Evolutionary conservation across 2,888 invertebrate genomes (phyloP).

Genomic region (Sphinx pinastri): DNA sequence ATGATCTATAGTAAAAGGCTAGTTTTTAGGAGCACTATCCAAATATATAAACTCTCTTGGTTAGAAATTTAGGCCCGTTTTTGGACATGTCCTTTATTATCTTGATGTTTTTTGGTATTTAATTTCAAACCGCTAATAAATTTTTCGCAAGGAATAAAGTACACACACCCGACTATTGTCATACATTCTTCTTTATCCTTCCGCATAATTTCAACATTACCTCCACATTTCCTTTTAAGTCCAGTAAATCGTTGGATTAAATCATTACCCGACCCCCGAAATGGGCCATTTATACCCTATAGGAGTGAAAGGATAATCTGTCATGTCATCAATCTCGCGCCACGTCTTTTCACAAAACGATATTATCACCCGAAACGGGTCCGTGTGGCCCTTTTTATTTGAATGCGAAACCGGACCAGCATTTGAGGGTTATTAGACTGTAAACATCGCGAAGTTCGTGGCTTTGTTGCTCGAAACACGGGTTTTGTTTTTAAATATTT

Average conservation of each 20-base stretch:
- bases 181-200: background rate
- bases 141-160: background rate
- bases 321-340: slow-evolving; percentile 25
- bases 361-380: slow-evolving; percentile 16
- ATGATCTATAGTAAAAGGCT: too few relatives aligned
- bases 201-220: slow-evolving; percentile 1
- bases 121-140: background rate
- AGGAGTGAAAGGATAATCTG: slow-evolving; percentile 27
- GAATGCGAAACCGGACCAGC: slow-evolving; percentile 11
- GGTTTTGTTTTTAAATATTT: background rate
- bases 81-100: too few relatives aligned
- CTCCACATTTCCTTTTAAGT: background rate
- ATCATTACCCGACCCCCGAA: slow-evolving; percentile 37
- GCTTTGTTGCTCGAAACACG: slow-evolving; percentile 9
- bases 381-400: slow-evolving; percentile 12
- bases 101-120: too few relatives aligned
- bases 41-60: too few relatives aligned
- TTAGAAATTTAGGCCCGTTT: too few relatives aligned
- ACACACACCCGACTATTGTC: background rate
- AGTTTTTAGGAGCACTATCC: too few relatives aligned
- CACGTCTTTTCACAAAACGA: slow-evolving; percentile 27
- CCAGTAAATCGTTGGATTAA: slow-evolving; percentile 21
- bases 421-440: slow-evolving; percentile 23
- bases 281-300: slow-evolving; percentile 40
- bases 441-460: background rate